A percentile compares a stretch with the other conserved stretches of the same genome.
Conservation (phyloP, 1,140 invertebrate genomes). For the Nasonia longicornis region DNA sequence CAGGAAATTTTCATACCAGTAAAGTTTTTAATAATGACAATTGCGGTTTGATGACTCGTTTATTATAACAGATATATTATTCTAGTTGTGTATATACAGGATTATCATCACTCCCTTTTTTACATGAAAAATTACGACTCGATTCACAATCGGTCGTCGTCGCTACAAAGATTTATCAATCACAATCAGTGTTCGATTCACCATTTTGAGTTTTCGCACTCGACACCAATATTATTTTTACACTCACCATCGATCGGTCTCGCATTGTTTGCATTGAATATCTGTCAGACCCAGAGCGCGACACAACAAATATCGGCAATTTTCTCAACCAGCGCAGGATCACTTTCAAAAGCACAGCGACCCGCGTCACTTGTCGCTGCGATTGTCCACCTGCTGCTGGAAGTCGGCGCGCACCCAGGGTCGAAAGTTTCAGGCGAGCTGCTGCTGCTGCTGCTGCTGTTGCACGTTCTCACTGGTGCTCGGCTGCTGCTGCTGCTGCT, state of each 20-base stretch:
- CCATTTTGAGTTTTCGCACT: neutral
- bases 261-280: neutral
- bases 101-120: neutral
- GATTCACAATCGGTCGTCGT: neutral
- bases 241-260: neutral
- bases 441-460: slow-evolving; percentile 19
- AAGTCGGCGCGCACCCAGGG: slow-evolving; percentile 34
- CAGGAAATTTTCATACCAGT: no score
- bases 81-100: slow-evolving; percentile 13
- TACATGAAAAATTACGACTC: neutral
- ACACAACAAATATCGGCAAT: neutral
- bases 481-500: slow-evolving; percentile 2
- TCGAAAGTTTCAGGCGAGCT: slow-evolving; percentile 35
- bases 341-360: neutral
- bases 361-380: neutral
- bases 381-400: neutral
- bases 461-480: slow-evolving; percentile 34
- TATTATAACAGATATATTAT: slow-evolving; percentile 27
- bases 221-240: neutral
- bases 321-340: neutral
- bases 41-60: slow-evolving; percentile 26
- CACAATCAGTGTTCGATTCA: neutral
- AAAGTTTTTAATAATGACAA: neutral
- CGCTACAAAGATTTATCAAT: no score
- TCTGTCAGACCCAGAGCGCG: neutral